These are phyloP conservation scores for Apodemia hepburni DNA, from an alignment of 2,888 invertebrate genomes.

Conservation along the genomic window DNA sequence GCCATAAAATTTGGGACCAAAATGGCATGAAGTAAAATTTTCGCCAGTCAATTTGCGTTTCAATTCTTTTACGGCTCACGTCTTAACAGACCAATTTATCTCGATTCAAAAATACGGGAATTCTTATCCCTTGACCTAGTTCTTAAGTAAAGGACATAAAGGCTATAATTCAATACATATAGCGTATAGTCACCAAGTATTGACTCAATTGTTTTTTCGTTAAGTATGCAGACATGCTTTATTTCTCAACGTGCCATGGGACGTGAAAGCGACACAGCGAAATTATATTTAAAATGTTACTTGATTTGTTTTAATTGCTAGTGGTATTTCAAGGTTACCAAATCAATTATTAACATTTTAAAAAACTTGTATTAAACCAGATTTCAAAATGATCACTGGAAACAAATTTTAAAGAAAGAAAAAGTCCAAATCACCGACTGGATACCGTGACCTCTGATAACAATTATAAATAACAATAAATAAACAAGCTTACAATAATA, in stretches of 20 bases:
- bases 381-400: not conserved
- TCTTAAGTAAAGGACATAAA: slow-evolving; percentile 9
- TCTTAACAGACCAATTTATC: slow-evolving; percentile 26
- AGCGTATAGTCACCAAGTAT: not conserved
- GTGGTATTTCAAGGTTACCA: not conserved
- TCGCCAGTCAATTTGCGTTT: slow-evolving; percentile 14
- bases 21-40: slow-evolving; percentile 7
- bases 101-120: slow-evolving; percentile 20
- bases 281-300: slow-evolving; percentile 12
- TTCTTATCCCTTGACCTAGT: slow-evolving; percentile 8
- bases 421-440: too few species aligned
- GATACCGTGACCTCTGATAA: too few species aligned
- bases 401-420: too few species aligned
- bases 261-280: slow-evolving; percentile 15
- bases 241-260: slow-evolving; percentile 7
- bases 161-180: not conserved
- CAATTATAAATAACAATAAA: too few species aligned
- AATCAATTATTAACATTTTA: not conserved
- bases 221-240: not conserved
- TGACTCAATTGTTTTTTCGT: not conserved
- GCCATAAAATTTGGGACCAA: not conserved
- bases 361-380: not conserved
- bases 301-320: slow-evolving; percentile 12
- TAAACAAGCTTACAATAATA: too few species aligned
- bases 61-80: slow-evolving; percentile 19